Evolutionary conservation across 2,797 vertebrate genomes (phyloP).

Genomic region (Lacerta agilis): DNA sequence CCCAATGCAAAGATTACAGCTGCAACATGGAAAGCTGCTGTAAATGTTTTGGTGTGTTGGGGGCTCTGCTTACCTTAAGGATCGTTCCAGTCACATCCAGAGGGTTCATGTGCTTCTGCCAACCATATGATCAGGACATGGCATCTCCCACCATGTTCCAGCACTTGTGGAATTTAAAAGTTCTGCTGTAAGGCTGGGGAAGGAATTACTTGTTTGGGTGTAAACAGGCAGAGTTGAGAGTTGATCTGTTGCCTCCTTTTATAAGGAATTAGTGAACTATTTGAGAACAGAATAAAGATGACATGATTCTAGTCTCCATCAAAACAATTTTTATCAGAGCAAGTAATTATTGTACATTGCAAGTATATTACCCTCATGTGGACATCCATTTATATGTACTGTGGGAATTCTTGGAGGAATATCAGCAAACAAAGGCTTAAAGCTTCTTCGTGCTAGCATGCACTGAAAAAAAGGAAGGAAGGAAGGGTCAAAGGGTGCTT

Average conservation of each 20-base stretch:
- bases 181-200: not conserved
- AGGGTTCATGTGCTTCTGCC: not conserved
- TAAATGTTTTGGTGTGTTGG: not conserved
- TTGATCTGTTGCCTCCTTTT: not conserved
- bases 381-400: not conserved
- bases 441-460: not conserved
- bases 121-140: not conserved
- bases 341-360: too few relatives aligned
- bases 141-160: not conserved
- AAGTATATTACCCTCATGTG: too few relatives aligned
- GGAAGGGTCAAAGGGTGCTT: too few relatives aligned
- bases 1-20: slow-evolving; percentile 3
- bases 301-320: too few relatives aligned
- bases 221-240: not conserved
- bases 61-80: not conserved
- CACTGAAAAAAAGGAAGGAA: too few relatives aligned
- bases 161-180: not conserved
- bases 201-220: not conserved
- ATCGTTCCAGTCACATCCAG: not conserved
- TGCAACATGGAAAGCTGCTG: slow-evolving; percentile 14
- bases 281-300: not conserved
- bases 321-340: too few relatives aligned
- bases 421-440: not conserved
- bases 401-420: not conserved
- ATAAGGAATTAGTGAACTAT: not conserved